Conservation (phyloP, 2,888 invertebrate genomes). For the Operophtera brumata region DNA sequence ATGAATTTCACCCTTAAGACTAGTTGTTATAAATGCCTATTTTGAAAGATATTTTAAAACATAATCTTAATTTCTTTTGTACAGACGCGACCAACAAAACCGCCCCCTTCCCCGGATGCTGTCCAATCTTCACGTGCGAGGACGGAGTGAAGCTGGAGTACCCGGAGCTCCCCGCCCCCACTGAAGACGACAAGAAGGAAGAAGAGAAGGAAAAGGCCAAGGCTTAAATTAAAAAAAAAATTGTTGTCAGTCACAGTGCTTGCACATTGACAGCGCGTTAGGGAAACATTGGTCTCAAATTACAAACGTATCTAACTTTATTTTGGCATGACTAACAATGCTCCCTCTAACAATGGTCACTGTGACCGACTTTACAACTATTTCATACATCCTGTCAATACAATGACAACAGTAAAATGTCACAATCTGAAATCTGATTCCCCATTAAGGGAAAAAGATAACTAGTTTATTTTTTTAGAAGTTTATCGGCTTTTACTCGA, state of each 20-base stretch:
- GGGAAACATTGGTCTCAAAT: conserved; percentile 53
- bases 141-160: conserved; percentile 92
- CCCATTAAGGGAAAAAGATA: conserved; percentile 18
- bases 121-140: conserved; percentile 92
- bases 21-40: too few species aligned
- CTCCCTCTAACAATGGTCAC: conserved; percentile 21
- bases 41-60: too few species aligned
- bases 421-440: conserved; percentile 22
- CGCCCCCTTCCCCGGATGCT: conserved; percentile 92
- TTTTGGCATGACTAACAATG: conserved; percentile 16
- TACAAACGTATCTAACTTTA: conserved; percentile 32
- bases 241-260: conserved; percentile 19
- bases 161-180: conserved; percentile 85
- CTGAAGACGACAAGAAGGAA: conserved; percentile 60
- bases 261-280: conserved; percentile 4
- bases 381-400: conserved; percentile 60
- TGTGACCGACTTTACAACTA: conserved; percentile 41
- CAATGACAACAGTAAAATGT: conserved; percentile 29
- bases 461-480: conserved; percentile 55
- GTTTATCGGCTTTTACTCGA: conserved; percentile 71
- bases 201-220: conserved; percentile 60
- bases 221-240: conserved; percentile 50
- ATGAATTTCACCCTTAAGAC: too few species aligned
- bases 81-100: conserved; percentile 93
- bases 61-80: conserved; percentile 13